Evolutionary conservation across 1,140 invertebrate species (phyloP), one percentile per base, ranked within the genome.

Genomic region (Cylas formicarius): DNA sequence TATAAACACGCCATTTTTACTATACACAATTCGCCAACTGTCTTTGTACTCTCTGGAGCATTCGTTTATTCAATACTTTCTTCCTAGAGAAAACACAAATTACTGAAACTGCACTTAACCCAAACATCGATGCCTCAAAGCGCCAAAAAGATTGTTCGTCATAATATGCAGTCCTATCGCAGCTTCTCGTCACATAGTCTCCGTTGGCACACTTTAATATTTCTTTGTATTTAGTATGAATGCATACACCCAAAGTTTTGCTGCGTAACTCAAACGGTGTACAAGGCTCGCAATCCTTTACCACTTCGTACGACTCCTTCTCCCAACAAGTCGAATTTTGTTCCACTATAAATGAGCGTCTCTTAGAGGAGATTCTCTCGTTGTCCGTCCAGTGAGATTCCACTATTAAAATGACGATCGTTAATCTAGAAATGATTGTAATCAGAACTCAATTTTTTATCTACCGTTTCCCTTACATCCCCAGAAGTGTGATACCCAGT

Each of bases 81-180:
- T 58, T 60, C 27, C 65, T 54, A 9, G 58, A 44, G 21, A 50
- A 41, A 11, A 65, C 61, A 54, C 52, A 63, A 13, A 55, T 42
- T 41, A 61, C 76, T 17, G 81, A 86, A 8, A 80, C 53, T 4
- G 81, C 48, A 7, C 80, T 79, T 20, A 81, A 38, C 0, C 77
- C 61, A 55, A 88, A 80, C 65, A 82, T 81, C 46, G 80, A 76
- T 9, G 73, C 73, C 59, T 90, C 81, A 63, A 94, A 93, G 57
- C 85, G 80, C 77, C 88, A 88, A 67, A 87, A 94, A 28, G 80
- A 75, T 40, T 73, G 68, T 62, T 86, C 82, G 57, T 86, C 84
- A 20, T 86, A 70, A 68, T 79, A 83, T 11, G 73, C 77, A 10
- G 81, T 76, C 50, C 68, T 71, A 50, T 82, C 78, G 58, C 80